Evolutionary conservation across 2,797 vertebrate genomes (phyloP).

Genomic region (Oryzias sinensis): DNA sequence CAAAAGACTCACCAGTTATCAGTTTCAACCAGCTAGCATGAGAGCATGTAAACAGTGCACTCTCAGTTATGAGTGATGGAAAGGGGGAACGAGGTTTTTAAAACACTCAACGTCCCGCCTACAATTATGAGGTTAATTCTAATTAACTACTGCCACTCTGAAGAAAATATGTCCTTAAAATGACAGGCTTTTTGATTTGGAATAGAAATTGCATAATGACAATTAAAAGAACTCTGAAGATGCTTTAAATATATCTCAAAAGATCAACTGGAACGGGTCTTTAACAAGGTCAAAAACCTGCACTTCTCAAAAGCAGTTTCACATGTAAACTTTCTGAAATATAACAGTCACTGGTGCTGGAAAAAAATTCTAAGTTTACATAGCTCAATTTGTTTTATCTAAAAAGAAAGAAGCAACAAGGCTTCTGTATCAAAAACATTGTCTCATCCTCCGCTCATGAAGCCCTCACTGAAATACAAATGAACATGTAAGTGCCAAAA

Average conservation of each 20-base stretch:
- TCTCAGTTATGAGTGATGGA: constrained; percentile 43
- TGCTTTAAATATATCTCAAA: too few species aligned
- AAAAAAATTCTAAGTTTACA: constrained; percentile 2
- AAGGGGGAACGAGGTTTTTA: background rate
- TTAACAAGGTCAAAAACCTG: too few species aligned
- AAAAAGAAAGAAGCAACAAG: constrained; percentile 21
- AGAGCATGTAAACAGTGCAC: too few species aligned
- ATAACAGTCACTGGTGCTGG: background rate
- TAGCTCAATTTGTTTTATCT: constrained; percentile 19
- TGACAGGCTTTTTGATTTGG: too few species aligned
- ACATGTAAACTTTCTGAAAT: background rate
- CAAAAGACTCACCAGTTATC: background rate
- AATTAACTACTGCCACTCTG: too few species aligned
- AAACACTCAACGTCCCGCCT: too few species aligned
- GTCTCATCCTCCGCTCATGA: constrained; percentile 46
- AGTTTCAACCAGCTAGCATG: constrained; percentile 49
- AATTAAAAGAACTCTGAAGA: too few species aligned
- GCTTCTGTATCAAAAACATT: constrained; percentile 23
- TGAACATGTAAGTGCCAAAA: constrained; percentile 53
- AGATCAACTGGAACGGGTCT: too few species aligned
- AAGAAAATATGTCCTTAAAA: too few species aligned
- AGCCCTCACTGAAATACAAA: constrained; percentile 60
- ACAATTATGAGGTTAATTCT: too few species aligned
- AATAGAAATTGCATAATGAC: too few species aligned
- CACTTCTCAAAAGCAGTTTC: background rate